Percentiles rank a stretch among this genome's conserved stretches.
phyloP scores from a whole-genome alignment of 2,888 invertebrate species.

The Strigamia maritima region DNA sequence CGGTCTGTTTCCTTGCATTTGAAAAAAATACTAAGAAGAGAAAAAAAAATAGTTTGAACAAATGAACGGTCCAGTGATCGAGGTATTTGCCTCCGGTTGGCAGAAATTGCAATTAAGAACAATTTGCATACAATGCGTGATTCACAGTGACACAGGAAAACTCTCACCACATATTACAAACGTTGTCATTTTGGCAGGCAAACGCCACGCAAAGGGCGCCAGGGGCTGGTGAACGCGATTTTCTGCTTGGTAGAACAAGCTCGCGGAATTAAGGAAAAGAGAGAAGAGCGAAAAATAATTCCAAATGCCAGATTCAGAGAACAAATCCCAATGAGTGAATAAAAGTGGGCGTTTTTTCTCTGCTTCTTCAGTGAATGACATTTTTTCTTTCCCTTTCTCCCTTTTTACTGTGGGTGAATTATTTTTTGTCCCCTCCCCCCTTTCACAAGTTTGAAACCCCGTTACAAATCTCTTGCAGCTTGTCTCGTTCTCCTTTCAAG shows the following conservation, averaged over 20 bases:
- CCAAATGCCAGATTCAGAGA: slow-evolving; percentile 24
- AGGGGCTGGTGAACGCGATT: slow-evolving; percentile 26
- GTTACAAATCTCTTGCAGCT: slow-evolving; percentile 26
- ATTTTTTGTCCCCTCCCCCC: neutral
- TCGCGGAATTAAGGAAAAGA: slow-evolving; percentile 27
- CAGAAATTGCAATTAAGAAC: neutral
- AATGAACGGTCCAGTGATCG: slow-evolving; percentile 12
- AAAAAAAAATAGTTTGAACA: neutral
- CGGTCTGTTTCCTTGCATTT: no score
- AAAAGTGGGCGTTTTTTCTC: slow-evolving; percentile 6
- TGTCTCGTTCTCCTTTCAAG: slow-evolving; percentile 20
- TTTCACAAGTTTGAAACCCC: slow-evolving; percentile 13
- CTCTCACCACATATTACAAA: slow-evolving; percentile 25
- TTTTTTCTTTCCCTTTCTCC: slow-evolving; percentile 9
- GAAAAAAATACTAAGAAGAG: neutral
- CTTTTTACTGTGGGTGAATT: neutral
- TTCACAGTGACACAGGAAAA: slow-evolving; percentile 24
- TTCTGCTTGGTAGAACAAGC: slow-evolving; percentile 24
- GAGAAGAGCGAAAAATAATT: neutral
- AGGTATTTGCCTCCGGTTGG: slow-evolving; percentile 26
- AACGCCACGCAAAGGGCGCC: slow-evolving; percentile 18
- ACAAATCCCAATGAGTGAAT: slow-evolving; percentile 22
- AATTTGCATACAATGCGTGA: slow-evolving; percentile 25
- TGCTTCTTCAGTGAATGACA: neutral
- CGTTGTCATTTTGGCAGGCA: slow-evolving; percentile 12